Evolutionary conservation across 2,797 vertebrate species (phyloP), one percentile per base, ranked within the genome.

Genomic region (Enteromius argenteus): DNA sequence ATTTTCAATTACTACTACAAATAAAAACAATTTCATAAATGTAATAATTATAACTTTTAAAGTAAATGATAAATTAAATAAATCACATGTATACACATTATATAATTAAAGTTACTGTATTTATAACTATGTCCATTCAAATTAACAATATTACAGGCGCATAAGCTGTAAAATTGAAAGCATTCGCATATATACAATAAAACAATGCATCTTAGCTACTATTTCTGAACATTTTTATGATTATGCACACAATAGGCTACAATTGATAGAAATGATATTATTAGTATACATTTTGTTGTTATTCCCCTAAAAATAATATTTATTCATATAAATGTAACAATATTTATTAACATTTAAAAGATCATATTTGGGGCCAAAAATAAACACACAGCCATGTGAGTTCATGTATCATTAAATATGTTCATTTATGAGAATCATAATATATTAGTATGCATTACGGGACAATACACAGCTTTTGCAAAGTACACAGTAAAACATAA

Each of bases 401-500:
- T 95, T 94, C 94, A 96, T 93, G 92, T 96, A 96, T 97, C 96
- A 98, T 99, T 99, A 99, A 99, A 99, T 99, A 99, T 98, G 97
- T 99, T 98, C 97, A 97, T 98, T 98, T 98, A 96, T 97, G 96
- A 98, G 98, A 97, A 97, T 97, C 96, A 97, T 97, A 97, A 99
- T 99, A 99, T 99, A 99, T 99, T 99, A 99, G 98, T 99, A 98
- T 95, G 95, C 94, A 96, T 97, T 95, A 97, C 96, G 96, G 95
- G 96, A 97, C 96, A 97, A 91, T 90, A 96, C 96, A 95, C 94
- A 86, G 93, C 94, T 95, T 95, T 94, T 94, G 95, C 95, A 94
- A 94, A 95, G 95, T 94, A 95, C 95, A 94, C 92, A 95, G 94
- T 95, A 96, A 96, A 95, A 97, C 96, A 96, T 96, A 96, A 97